Percentiles rank a stretch among this genome's conserved stretches.
Evolutionary conservation across 2,888 invertebrate species (phyloP).

Genomic region (Bugulina stolonifera): DNA sequence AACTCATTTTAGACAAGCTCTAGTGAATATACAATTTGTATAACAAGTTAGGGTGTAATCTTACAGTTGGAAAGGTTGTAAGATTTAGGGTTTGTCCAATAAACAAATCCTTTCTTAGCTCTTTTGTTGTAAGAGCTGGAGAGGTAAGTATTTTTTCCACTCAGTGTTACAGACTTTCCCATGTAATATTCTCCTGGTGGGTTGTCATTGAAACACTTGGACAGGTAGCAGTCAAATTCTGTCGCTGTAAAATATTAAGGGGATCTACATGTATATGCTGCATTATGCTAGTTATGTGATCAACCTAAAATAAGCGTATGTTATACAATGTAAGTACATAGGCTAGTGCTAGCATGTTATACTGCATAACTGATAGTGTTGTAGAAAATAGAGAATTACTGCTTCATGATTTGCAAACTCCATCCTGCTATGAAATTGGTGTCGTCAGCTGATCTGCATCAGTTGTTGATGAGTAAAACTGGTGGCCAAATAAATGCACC

Average conservation of each 20-base stretch:
- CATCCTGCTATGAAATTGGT: too few relatives aligned
- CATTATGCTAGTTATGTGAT: too few relatives aligned
- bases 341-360: too few relatives aligned
- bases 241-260: neutral
- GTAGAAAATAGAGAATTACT: too few relatives aligned
- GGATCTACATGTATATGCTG: too few relatives aligned
- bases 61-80: neutral
- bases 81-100: neutral
- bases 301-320: too few relatives aligned
- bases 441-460: too few relatives aligned
- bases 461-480: too few relatives aligned
- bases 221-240: slow-evolving; percentile 17
- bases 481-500: too few relatives aligned
- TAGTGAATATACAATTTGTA: neutral
- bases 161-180: neutral
- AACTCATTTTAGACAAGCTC: neutral
- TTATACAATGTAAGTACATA: too few relatives aligned
- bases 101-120: neutral
- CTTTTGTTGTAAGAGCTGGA: neutral
- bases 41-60: neutral
- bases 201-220: neutral
- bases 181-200: slow-evolving; percentile 4
- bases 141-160: neutral
- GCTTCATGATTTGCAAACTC: too few relatives aligned
- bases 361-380: too few relatives aligned